Conservation (phyloP, 23 tunicate species). For the Halocynthia aurantium region DNA sequence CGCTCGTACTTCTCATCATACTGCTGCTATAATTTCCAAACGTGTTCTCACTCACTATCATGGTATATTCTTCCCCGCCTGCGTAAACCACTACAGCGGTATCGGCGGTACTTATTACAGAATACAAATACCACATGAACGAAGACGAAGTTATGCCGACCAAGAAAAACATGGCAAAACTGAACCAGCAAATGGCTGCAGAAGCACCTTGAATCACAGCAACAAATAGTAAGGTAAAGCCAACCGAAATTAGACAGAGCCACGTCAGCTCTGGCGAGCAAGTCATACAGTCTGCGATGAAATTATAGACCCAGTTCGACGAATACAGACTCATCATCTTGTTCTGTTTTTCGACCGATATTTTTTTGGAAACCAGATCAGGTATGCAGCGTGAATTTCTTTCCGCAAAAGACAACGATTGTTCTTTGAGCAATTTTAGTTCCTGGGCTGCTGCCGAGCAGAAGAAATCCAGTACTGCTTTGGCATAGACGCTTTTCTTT, state of each 20-base stretch:
- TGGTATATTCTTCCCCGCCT: background rate
- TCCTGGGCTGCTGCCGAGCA: background rate
- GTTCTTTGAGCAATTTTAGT: background rate
- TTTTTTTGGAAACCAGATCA: constrained; percentile 1
- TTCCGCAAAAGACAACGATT: constrained; percentile 28
- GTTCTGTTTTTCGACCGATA: constrained; percentile 46
- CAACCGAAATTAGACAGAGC: constrained; percentile 53
- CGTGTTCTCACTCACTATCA: background rate
- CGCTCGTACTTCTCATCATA: constrained; percentile 4
- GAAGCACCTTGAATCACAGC: constrained; percentile 52
- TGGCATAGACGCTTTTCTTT: constrained; percentile 23
- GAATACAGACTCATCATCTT: constrained; percentile 52
- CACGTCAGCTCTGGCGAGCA: constrained; percentile 82
- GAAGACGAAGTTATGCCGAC: constrained; percentile 40
- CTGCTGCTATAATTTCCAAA: background rate
- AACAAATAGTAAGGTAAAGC: constrained; percentile 45
- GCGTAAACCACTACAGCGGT: constrained; percentile 25
- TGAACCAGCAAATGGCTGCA: constrained; percentile 53
- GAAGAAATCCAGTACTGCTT: background rate
- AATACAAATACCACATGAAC: constrained; percentile 74
- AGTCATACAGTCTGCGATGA: constrained; percentile 58
- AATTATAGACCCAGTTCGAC: constrained; percentile 48
- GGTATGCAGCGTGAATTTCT: constrained; percentile 65
- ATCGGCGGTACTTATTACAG: constrained; percentile 26
- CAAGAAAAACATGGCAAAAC: constrained; percentile 56